These are phyloP conservation scores for Anastatus disparis DNA, from an alignment of 1,140 invertebrate species.

Conservation along the genomic window DNA sequence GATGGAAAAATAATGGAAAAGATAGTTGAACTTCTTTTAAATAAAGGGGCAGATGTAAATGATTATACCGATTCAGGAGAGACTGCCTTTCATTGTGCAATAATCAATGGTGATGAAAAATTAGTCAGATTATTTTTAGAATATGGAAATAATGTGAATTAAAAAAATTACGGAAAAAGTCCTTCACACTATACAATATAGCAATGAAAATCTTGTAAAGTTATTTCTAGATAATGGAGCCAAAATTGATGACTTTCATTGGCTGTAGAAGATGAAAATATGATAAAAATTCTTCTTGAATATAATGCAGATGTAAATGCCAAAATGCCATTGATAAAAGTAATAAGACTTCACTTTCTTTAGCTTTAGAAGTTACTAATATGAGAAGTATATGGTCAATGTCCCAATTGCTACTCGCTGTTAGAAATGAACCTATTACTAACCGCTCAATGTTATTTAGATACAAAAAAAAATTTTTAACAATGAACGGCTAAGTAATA, in stretches of 20 bases:
- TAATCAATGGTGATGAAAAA: background rate
- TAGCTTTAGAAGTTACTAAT: background rate
- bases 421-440: too few species aligned
- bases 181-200: background rate
- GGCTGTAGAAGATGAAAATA: background rate
- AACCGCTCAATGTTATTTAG: too few species aligned
- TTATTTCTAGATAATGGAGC: constrained; percentile 7
- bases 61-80: background rate
- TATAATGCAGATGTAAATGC: background rate
- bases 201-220: constrained; percentile 10
- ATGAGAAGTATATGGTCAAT: too few species aligned
- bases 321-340: background rate
- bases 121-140: background rate
- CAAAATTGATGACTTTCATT: constrained; percentile 1
- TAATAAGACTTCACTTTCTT: background rate
- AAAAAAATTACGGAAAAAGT: background rate
- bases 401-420: too few species aligned
- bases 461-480: too few species aligned
- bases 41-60: background rate
- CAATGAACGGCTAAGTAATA: too few species aligned
- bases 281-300: background rate
- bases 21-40: background rate
- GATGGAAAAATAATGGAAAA: background rate
- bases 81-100: background rate
- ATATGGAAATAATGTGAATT: background rate